A percentile compares a stretch with the other conserved stretches of the same genome.
These are phyloP conservation scores for Calcarius lapponicus DNA, from an alignment of 2,797 vertebrate species.

Conservation along the genomic window DNA sequence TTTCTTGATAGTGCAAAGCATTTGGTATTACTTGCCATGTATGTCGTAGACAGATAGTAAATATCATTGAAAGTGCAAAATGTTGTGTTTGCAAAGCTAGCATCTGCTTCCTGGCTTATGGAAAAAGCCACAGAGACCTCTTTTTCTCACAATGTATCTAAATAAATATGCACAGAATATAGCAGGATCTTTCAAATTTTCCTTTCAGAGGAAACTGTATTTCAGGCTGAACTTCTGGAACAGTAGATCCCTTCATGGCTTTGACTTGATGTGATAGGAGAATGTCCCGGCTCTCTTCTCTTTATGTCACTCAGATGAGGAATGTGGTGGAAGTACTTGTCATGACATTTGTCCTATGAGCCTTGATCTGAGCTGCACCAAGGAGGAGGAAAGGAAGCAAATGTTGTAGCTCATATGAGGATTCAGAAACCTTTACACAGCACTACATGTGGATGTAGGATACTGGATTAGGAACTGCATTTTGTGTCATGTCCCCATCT, in stretches of 20 bases:
- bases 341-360: neutral
- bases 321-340: neutral
- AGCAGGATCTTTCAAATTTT: neutral
- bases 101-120: neutral
- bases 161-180: neutral
- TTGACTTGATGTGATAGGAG: neutral
- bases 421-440: neutral
- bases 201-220: neutral
- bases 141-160: neutral
- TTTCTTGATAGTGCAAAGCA: neutral
- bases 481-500: neutral
- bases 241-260: neutral
- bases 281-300: neutral
- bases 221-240: neutral
- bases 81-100: neutral
- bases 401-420: neutral
- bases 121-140: neutral
- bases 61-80: neutral
- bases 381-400: accelerated
- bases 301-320: neutral
- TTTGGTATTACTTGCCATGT: neutral
- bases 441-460: neutral
- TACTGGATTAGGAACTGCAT: neutral
- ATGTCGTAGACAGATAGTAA: neutral
- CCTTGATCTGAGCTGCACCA: neutral